Evolutionary conservation across 2,888 invertebrate genomes (phyloP).

Genomic region (Mamestra brassicae): DNA sequence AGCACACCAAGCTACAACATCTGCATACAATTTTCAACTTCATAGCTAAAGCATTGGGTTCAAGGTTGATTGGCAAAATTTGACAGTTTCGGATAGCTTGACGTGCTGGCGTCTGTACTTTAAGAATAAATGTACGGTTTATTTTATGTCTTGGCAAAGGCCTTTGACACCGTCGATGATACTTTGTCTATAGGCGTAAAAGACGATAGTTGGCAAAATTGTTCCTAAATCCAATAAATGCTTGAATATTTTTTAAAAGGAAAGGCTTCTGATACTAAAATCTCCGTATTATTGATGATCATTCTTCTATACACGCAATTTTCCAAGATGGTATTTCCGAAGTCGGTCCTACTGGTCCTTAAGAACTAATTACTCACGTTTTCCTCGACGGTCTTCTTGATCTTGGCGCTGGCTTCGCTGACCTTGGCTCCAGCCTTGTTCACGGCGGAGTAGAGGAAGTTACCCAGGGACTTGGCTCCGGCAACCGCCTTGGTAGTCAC

Average conservation of each 20-base stretch:
- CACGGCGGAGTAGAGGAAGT: slow-evolving; percentile 98
- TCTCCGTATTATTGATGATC: neutral
- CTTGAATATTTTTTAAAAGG: neutral
- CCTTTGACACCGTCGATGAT: neutral
- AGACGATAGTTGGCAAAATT: neutral
- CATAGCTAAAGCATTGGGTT: too few relatives aligned
- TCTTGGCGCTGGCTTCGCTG: slow-evolving; percentile 97
- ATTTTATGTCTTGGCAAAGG: slow-evolving; percentile 2
- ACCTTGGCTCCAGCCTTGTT: slow-evolving; percentile 98
- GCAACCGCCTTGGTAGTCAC: slow-evolving; percentile 97
- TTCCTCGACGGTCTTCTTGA: slow-evolving; percentile 99
- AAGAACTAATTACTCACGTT: slow-evolving; percentile 93
- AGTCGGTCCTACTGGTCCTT: neutral
- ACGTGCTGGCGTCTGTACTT: too few relatives aligned
- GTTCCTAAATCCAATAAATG: too few relatives aligned
- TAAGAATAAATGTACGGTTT: neutral
- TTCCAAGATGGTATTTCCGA: neutral
- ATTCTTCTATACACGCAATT: neutral
- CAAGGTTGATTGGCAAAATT: too few relatives aligned
- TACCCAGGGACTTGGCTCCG: slow-evolving; percentile 97
- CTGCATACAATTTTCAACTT: too few relatives aligned
- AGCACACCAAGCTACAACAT: too few relatives aligned
- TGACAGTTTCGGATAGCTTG: too few relatives aligned
- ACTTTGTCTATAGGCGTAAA: neutral
- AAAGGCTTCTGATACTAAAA: neutral